A percentile compares a stretch with the other conserved stretches of the same genome.
These are phyloP conservation scores for Chaetops frenatus DNA, from an alignment of 2,113 vertebrate species.

Conservation along the genomic window DNA sequence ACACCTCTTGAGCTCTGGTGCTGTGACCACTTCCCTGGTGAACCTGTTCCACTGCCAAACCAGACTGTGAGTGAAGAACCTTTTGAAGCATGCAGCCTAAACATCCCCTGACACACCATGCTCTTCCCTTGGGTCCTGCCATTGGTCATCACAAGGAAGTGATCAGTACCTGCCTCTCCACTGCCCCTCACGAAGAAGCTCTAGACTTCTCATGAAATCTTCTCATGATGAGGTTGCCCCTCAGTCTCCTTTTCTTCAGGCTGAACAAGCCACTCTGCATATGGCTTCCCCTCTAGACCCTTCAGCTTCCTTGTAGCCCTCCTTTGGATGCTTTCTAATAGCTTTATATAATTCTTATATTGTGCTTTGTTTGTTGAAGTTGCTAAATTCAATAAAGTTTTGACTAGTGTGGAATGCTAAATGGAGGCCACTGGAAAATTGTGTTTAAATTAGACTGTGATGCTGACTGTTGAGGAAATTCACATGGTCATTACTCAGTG, in stretches of 20 bases:
- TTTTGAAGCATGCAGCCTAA: background rate
- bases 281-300: background rate
- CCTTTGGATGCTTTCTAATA: background rate
- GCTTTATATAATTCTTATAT: background rate
- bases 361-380: background rate
- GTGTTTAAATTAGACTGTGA: background rate
- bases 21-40: background rate
- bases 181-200: background rate
- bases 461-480: background rate
- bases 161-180: background rate
- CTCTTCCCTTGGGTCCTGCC: rapidly evolving
- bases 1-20: background rate
- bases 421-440: background rate
- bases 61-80: background rate
- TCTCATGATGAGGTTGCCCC: background rate
- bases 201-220: too few relatives aligned
- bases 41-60: background rate
- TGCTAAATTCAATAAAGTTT: background rate
- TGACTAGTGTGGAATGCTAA: background rate
- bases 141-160: rapidly evolving
- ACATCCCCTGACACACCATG: background rate
- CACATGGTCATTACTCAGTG: background rate
- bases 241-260: background rate
- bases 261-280: background rate
- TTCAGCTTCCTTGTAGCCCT: background rate